A percentile compares a stretch with the other conserved stretches of the same genome.
These are phyloP conservation scores for Eurytoma adleriae DNA, from an alignment of 2,888 invertebrate genomes.

Conservation along the genomic window DNA sequence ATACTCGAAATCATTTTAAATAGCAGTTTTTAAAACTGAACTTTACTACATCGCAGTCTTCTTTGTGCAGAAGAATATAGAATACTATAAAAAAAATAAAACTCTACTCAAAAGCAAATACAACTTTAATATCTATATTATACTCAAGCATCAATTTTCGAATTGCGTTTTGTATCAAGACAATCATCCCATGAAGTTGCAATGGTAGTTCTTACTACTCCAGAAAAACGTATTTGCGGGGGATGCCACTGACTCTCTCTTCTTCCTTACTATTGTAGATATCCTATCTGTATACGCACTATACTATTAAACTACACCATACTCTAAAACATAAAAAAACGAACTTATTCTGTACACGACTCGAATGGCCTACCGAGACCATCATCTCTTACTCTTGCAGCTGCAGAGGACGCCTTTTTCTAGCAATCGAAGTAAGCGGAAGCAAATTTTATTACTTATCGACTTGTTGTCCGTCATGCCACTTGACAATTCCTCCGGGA, in stretches of 20 bases:
- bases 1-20: too few relatives aligned
- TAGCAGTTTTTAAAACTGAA: too few relatives aligned
- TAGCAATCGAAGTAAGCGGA: slow-evolving; percentile 6
- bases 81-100: background rate
- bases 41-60: too few relatives aligned
- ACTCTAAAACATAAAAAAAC: background rate
- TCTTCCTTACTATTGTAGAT: background rate
- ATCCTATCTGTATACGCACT: too few relatives aligned
- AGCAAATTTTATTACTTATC: slow-evolving; percentile 21
- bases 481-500: background rate
- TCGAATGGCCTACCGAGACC: slow-evolving; percentile 13
- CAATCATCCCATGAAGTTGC: slow-evolving; percentile 66
- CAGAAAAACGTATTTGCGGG: slow-evolving; percentile 39
- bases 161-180: slow-evolving; percentile 71
- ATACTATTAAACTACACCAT: background rate
- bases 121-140: slow-evolving; percentile 4
- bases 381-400: slow-evolving; percentile 19
- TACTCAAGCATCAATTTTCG: slow-evolving; percentile 55
- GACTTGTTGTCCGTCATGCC: background rate
- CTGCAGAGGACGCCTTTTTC: slow-evolving; percentile 31
- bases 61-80: too few relatives aligned
- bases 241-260: slow-evolving; percentile 5
- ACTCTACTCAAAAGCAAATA: background rate
- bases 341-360: background rate
- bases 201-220: slow-evolving; percentile 24